Evolutionary conservation across 2,797 vertebrate species (phyloP).

Genomic region (Pogonophryne albipinna): DNA sequence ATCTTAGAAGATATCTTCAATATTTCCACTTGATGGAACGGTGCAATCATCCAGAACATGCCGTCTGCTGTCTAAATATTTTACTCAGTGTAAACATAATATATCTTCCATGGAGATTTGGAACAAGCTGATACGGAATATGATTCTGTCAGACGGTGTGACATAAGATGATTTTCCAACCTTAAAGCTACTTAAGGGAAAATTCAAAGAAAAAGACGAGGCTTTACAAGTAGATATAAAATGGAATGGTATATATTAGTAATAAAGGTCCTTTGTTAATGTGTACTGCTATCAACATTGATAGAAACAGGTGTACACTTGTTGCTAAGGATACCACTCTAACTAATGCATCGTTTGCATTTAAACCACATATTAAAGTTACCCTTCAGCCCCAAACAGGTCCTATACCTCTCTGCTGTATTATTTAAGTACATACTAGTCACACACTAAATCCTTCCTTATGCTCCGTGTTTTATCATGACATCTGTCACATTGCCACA

Average conservation of each 20-base stretch:
- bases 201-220: neutral
- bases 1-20: neutral
- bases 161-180: neutral
- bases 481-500: neutral
- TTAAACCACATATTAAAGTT: neutral
- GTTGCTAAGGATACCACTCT: constrained; percentile 7
- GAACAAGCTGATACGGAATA: constrained; percentile 17
- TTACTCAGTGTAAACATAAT: constrained; percentile 3
- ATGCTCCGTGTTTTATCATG: neutral
- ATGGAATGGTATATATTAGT: neutral
- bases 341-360: neutral
- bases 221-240: neutral
- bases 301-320: neutral
- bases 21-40: constrained; percentile 30
- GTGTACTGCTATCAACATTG: neutral
- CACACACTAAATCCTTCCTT: neutral
- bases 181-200: neutral
- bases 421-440: neutral
- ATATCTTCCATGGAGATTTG: constrained; percentile 16
- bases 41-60: neutral
- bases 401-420: neutral
- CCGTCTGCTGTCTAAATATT: constrained; percentile 19
- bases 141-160: constrained; percentile 16
- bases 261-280: neutral
- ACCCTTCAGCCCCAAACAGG: neutral